Evolutionary conservation across 2,888 invertebrate genomes (phyloP), one percentile per base, ranked within the genome.

Genomic region (Cosmopolites sordidus): DNA sequence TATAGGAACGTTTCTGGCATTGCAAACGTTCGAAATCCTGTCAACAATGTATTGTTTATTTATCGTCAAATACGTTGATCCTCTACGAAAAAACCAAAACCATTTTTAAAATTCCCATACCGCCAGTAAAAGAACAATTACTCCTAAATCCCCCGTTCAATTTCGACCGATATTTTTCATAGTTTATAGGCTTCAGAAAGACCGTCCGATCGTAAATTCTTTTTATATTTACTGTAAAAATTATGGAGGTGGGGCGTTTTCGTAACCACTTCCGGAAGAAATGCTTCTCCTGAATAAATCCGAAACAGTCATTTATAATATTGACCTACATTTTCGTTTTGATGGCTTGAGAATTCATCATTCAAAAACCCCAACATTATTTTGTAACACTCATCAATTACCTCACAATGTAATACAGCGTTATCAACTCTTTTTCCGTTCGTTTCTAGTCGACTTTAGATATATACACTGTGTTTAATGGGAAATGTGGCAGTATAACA

Each of bases 121-220:
- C 11, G n/a, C 5, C 33, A 33, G 12, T 33, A 33, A 33, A 33
- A 33, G 11, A 33, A 11, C 33, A 33, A 33, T 33, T 12, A 33
- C 33, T 33, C 11, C 33, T 3, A 33, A 33, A 33, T 33, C 30
- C 33, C 33, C 33, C 33, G 33, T 33, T 12, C 33, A 12, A 12
- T 11, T 33, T 33, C 33, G 33, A 11, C 33, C 33, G 33, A 33
- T 33, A 33, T 12, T 4, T 51, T 51, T 46, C 46, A 51, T 51
- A 42, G 46, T 29, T 51, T 51, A 51, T 51, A 51, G 42, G 46
- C 51, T 46, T 51, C 51, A 51, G 40, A 18, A 33, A 33, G 4
- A 33, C 51, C 46, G 27, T 45, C 33, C 51, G 41, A 44, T 41
- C 46, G 46, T 51, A 51, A 41, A 51, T 51, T 51, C 40, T 42